Percentiles rank a stretch among this genome's conserved stretches.
phyloP scores from a whole-genome alignment of 2,113 vertebrate species.

The Sardina pilchardus region DNA sequence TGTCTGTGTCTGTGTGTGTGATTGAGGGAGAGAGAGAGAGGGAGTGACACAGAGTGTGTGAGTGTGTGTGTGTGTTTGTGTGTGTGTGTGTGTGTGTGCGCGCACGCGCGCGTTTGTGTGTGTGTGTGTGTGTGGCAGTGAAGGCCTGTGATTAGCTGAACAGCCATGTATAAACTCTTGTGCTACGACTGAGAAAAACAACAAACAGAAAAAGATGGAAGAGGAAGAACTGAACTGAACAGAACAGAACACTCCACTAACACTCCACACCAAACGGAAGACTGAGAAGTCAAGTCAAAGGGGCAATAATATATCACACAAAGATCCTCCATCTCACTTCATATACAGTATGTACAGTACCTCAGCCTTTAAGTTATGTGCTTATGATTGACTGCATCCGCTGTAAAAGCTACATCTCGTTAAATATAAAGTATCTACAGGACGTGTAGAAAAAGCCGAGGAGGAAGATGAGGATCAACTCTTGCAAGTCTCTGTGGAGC shows the following conservation, averaged over 20 bases:
- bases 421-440: conserved; percentile 5
- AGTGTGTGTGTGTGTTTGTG: not conserved
- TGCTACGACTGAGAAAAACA: not conserved
- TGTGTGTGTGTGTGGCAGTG: not conserved
- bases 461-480: not conserved
- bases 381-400: conserved; percentile 23
- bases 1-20: not conserved
- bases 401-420: conserved; percentile 5
- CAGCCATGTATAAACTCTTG: not conserved
- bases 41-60: not conserved
- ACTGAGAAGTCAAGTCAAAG: conserved; percentile 65
- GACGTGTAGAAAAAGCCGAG: not conserved
- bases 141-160: conserved; percentile 3
- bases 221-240: not conserved
- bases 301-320: conserved; percentile 58
- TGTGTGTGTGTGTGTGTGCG: not conserved
- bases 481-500: not conserved
- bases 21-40: not conserved
- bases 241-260: not conserved
- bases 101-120: not conserved
- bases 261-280: conserved; percentile 59
- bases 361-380: conserved; percentile 32
- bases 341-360: conserved; percentile 18
- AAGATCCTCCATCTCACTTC: not conserved
- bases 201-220: no score